These are phyloP conservation scores for Ips nitidus DNA, from an alignment of 1,140 invertebrate species.

Conservation along the genomic window DNA sequence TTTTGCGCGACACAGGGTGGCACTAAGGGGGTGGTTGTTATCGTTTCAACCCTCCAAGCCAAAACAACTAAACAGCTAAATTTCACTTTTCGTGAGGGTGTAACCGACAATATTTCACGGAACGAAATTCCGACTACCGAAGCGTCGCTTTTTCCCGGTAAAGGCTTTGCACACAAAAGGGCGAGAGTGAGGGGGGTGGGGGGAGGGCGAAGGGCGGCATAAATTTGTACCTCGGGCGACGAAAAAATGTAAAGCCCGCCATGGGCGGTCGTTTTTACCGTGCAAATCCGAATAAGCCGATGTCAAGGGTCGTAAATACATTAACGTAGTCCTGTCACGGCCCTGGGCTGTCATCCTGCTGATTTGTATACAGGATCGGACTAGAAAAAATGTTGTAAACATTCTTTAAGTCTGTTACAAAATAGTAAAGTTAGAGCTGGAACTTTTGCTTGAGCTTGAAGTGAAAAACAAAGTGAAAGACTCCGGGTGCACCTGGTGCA, in stretches of 20 bases:
- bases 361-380: constrained; percentile 2
- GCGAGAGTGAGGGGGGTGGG: background rate
- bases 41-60: no score
- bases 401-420: background rate
- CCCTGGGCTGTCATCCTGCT: background rate
- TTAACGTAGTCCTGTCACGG: background rate
- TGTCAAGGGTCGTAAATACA: constrained; percentile 26
- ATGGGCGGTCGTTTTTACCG: constrained; percentile 22
- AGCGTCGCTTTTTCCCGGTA: background rate
- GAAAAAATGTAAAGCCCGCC: constrained; percentile 16
- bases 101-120: background rate
- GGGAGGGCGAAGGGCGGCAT: constrained; percentile 6
- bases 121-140: constrained; percentile 5
- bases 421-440: no score
- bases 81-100: background rate
- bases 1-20: no score
- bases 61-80: no score
- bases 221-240: constrained; percentile 20
- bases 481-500: no score
- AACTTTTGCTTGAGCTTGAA: no score
- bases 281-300: constrained; percentile 23
- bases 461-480: no score
- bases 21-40: no score
- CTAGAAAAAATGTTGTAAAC: background rate
- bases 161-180: no score